A percentile compares a stretch with the other conserved stretches of the same genome.
These are phyloP conservation scores for Hippocampus mohnikei DNA, from an alignment of 2,113 vertebrate species.

Conservation along the genomic window DNA sequence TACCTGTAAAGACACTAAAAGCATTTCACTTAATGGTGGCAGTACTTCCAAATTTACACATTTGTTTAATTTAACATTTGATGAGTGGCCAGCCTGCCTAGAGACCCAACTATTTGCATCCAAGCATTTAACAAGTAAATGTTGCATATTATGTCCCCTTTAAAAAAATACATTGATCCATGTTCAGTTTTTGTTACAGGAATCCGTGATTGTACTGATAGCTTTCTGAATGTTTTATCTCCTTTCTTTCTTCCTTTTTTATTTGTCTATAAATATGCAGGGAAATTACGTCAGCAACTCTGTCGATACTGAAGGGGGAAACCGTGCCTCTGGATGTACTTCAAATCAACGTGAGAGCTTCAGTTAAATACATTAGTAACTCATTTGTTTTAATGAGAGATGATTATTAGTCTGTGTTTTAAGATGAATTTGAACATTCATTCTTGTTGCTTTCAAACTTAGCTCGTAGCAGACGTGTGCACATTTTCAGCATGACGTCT, in stretches of 20 bases:
- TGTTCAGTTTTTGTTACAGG: not conserved
- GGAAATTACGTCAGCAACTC: conserved; percentile 83
- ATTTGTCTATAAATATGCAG: conserved; percentile 55
- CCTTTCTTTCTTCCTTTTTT: not conserved
- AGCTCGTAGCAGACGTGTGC: too few species aligned
- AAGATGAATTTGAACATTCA: not conserved
- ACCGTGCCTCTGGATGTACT: conserved; percentile 90
- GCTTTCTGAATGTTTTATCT: not conserved
- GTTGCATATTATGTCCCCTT: too few species aligned
- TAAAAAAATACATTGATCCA: not conserved
- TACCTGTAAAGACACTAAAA: too few species aligned
- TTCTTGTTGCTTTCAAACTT: too few species aligned
- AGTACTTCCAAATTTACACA: not conserved
- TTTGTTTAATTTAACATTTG: too few species aligned
- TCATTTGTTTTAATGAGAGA: not conserved
- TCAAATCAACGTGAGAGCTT: conserved; percentile 85
- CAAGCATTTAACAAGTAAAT: not conserved
- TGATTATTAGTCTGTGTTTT: not conserved
- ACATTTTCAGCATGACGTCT: too few species aligned
- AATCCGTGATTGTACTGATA: not conserved
- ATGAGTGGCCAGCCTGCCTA: too few species aligned
- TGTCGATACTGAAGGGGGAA: conserved; percentile 91
- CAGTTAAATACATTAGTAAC: too few species aligned
- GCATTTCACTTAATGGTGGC: not conserved
- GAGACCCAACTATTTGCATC: not conserved